These are phyloP conservation scores for Cherax destructor DNA, from an alignment of 1,140 invertebrate genomes.

Conservation along the genomic window DNA sequence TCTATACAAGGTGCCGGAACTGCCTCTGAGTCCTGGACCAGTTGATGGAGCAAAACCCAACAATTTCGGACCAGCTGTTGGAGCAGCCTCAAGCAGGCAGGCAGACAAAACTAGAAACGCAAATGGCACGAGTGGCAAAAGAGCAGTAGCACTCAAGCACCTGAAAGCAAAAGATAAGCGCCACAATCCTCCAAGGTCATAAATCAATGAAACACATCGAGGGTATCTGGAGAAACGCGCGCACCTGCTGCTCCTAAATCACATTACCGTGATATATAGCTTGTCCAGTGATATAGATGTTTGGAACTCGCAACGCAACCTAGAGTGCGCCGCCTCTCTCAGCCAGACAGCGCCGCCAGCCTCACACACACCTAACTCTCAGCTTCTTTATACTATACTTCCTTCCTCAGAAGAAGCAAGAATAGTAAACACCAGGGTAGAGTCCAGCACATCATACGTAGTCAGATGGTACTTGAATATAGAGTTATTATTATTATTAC, in stretches of 20 bases:
- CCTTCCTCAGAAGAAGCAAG: neutral
- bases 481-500: too few relatives aligned
- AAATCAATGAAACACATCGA: slow-evolving; percentile 24
- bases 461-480: too few relatives aligned
- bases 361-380: too few relatives aligned
- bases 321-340: neutral
- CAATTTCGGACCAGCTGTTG: too few relatives aligned
- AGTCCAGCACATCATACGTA: too few relatives aligned
- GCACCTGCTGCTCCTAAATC: slow-evolving; percentile 13
- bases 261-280: slow-evolving; percentile 19
- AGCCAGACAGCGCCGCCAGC: neutral
- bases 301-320: neutral
- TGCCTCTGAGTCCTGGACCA: too few relatives aligned
- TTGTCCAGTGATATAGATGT: slow-evolving; percentile 24
- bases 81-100: neutral
- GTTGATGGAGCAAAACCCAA: too few relatives aligned
- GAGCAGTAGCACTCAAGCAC: neutral
- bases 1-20: too few relatives aligned
- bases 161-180: neutral
- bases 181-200: neutral
- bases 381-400: too few relatives aligned
- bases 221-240: slow-evolving; percentile 3
- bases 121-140: neutral
- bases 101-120: neutral
- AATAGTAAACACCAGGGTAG: too few relatives aligned